A percentile compares a stretch with the other conserved stretches of the same genome.
Conservation (phyloP, 2,888 invertebrate species). For the Resseliella maxima region DNA sequence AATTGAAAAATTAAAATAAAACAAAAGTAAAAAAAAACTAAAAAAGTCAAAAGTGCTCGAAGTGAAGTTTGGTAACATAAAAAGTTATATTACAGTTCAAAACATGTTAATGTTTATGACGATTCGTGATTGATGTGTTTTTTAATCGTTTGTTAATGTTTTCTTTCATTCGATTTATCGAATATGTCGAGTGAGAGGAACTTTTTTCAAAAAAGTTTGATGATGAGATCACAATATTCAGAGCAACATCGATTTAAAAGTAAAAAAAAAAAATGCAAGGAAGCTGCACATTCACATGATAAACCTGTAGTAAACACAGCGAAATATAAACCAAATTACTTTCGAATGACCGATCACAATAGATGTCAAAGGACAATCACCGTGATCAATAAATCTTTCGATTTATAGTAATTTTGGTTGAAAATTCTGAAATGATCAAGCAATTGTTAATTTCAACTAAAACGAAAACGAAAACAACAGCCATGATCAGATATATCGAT, state of each 20-base stretch:
- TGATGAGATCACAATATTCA: background rate
- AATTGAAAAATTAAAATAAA: background rate
- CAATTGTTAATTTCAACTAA: background rate
- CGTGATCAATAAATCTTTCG: background rate
- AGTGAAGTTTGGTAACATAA: slow-evolving; percentile 22
- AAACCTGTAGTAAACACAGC: background rate
- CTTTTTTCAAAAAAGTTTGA: background rate
- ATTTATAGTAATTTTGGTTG: background rate
- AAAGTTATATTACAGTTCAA: background rate
- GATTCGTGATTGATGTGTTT: slow-evolving; percentile 3
- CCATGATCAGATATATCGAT: background rate
- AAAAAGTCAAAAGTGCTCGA: background rate
- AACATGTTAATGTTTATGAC: background rate
- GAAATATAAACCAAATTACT: background rate
- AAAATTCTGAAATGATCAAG: background rate
- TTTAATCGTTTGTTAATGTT: background rate
- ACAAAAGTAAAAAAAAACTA: background rate
- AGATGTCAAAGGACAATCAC: background rate
- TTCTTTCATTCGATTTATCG: background rate
- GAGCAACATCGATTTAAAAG: background rate
- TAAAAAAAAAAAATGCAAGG: background rate
- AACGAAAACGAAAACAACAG: background rate
- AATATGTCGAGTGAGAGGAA: background rate
- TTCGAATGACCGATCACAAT: background rate
- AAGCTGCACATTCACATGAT: background rate